Evolutionary conservation across 2,797 vertebrate species (phyloP).

Genomic region (Halcyon smyrnensis): DNA sequence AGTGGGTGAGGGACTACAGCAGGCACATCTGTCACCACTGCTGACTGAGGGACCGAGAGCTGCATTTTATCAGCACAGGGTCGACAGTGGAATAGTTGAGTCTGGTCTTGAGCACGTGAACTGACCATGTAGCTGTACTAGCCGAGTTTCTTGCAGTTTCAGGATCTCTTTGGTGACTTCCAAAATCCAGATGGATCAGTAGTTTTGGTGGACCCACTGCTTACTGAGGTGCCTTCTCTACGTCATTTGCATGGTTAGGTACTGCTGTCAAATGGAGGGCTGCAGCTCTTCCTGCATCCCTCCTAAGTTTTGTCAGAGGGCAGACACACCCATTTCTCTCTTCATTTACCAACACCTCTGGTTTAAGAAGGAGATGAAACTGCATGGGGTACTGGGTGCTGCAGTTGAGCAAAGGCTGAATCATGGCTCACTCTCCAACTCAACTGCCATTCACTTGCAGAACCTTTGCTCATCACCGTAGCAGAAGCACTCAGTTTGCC

Average conservation of each 20-base stretch:
- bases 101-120: not conserved
- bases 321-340: not conserved
- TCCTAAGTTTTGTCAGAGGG: not conserved
- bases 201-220: not conserved
- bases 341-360: not conserved
- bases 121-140: not conserved
- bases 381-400: not conserved
- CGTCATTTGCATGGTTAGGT: rapidly evolving
- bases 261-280: not conserved
- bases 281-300: not conserved
- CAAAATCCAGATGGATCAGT: not conserved
- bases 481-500: not conserved
- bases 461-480: not conserved
- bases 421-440: not conserved
- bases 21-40: not conserved
- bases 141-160: not conserved
- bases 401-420: not conserved
- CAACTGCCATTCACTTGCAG: rapidly evolving
- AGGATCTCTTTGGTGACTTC: not conserved
- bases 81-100: not conserved
- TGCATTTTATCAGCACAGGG: not conserved
- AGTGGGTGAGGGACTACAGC: not conserved
- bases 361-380: not conserved
- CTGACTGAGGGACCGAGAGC: not conserved
- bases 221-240: not conserved